These are phyloP conservation scores for Scartelaos histophorus DNA, from an alignment of 2,113 vertebrate species.

Conservation along the genomic window DNA sequence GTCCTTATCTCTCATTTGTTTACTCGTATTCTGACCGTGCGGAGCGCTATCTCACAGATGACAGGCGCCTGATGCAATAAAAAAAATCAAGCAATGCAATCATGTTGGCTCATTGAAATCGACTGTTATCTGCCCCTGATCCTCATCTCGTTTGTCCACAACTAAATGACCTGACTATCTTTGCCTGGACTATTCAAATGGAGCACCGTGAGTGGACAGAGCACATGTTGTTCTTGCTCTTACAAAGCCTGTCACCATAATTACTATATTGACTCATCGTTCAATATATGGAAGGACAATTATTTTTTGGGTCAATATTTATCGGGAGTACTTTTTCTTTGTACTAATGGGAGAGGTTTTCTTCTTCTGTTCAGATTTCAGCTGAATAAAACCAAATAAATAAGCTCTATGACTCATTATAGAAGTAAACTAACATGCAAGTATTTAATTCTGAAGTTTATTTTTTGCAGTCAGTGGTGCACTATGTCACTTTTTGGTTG, in stretches of 20 bases:
- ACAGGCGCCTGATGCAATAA: conserved; percentile 18
- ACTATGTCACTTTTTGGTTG: too few species aligned
- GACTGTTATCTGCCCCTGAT: conserved; percentile 23
- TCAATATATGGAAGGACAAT: too few species aligned
- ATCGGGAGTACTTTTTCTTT: too few species aligned
- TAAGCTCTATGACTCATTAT: too few species aligned
- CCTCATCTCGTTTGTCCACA: conserved; percentile 33
- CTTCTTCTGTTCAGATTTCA: too few species aligned
- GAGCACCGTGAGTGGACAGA: neutral
- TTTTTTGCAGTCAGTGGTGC: too few species aligned
- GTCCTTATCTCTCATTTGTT: conserved; percentile 24
- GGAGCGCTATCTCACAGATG: conserved; percentile 14
- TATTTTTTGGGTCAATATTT: too few species aligned
- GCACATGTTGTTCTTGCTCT: neutral
- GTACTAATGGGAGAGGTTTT: too few species aligned
- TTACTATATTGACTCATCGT: too few species aligned
- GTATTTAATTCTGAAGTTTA: too few species aligned
- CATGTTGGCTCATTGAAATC: conserved; percentile 13
- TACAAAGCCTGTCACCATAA: neutral
- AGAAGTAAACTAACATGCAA: too few species aligned
- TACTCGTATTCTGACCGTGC: neutral
- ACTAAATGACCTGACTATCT: conserved; percentile 17
- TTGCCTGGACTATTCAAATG: conserved; percentile 8
- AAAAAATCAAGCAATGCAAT: conserved; percentile 25
- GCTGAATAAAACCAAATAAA: too few species aligned